Base-by-base conservation (phyloP, 2,113 vertebrate genomes). In the Cryptomyrus ogoouensis region DNA sequence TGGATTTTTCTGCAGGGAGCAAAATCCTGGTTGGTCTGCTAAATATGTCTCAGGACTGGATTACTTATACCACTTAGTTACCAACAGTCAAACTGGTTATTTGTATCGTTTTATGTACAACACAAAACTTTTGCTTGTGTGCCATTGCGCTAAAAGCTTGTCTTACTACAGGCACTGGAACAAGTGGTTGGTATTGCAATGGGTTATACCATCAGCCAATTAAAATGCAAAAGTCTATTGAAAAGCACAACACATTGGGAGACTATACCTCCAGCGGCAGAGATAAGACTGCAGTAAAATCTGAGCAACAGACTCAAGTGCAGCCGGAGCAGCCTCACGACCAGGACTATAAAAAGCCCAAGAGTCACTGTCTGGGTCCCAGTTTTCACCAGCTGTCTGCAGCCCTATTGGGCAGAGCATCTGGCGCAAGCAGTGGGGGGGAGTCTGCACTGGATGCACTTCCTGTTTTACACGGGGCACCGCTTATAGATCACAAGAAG, bases 321-420 rank as follows among this genome's bases (percentile, higher is more conserved):
- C 84, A 91, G 91, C 92, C 94, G 91, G 93, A 93, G 94, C 93
- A 92, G 94, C 92, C 94, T 94, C 91, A 92, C 92, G 90, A 91
- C 91, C 49, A 3, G 90, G 21, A 44, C 94, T 95, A 95, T 93
- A 95, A 95, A 95, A 95, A 96, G 91, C 93, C 91, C 88, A 88
- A 87, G 89, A 93, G 93, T 91, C 89, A 89, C 93, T 92, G 89
- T 84, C 62, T 91, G 91, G 90, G 93, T 92, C 92, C 91, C 91
- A 94, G 92, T 93, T 92, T 91, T 92, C 90, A 92, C 91, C 91
- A 62, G 31, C 87, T 88, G 74, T 52, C 88, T 70, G 70, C 58
- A 27, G 66, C 66, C 49, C 39, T 19, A 50, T 62, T 83, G 58
- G 24, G n/a, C 83, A 47, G 15, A 80, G 58, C 46, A 10, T 77